These are phyloP conservation scores for Pinctada fucata DNA, from an alignment of 2,888 invertebrate species.

Conservation along the genomic window DNA sequence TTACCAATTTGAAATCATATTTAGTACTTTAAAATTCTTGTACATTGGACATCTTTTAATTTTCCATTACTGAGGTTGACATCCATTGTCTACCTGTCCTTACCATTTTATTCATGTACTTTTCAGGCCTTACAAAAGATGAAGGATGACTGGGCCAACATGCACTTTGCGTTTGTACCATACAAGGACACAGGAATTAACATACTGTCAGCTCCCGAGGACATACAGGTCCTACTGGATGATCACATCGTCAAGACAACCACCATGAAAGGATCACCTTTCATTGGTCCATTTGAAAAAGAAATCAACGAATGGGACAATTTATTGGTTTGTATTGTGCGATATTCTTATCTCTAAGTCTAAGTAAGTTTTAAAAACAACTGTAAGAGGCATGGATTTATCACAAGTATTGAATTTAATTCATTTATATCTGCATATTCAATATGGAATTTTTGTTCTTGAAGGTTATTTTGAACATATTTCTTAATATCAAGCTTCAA, in stretches of 20 bases:
- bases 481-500: too few relatives aligned
- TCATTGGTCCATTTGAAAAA: conserved; percentile 75
- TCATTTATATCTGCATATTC: too few relatives aligned
- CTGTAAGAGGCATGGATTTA: too few relatives aligned
- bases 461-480: too few relatives aligned
- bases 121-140: conserved; percentile 74
- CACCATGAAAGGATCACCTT: conserved; percentile 77
- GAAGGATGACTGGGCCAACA: conserved; percentile 73
- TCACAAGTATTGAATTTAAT: too few relatives aligned
- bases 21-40: too few relatives aligned
- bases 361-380: background rate
- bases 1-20: too few relatives aligned
- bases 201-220: conserved; percentile 74
- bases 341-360: background rate
- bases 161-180: conserved; percentile 72
- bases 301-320: conserved; percentile 74
- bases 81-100: too few relatives aligned
- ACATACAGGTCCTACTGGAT: conserved; percentile 75
- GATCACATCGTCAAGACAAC: conserved; percentile 77
- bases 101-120: too few relatives aligned
- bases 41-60: too few relatives aligned
- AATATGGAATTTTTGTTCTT: too few relatives aligned
- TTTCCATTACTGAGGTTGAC: too few relatives aligned
- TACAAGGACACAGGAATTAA: conserved; percentile 74
- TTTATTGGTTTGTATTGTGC: conserved; percentile 61